These are phyloP conservation scores for Drosophila nr. perissopoda DNA, from an alignment of 2,888 invertebrate species.

Conservation along the genomic window DNA sequence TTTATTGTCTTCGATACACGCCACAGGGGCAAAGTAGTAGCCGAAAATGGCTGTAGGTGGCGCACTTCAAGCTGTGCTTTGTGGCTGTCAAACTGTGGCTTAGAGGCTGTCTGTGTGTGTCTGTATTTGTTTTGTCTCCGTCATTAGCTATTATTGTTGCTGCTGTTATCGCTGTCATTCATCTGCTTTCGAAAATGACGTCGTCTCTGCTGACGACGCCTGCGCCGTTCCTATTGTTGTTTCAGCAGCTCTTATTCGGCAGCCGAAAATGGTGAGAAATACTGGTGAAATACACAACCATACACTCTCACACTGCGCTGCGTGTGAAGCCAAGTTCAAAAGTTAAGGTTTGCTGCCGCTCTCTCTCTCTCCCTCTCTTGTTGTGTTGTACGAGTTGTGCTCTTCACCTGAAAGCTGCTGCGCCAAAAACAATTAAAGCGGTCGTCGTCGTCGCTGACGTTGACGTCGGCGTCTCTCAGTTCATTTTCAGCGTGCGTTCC, in stretches of 20 bases:
- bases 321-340: conserved; percentile 72
- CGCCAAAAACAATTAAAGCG: conserved; percentile 58
- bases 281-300: conserved; percentile 11
- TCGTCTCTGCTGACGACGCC: conserved; percentile 45
- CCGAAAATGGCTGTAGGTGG: conserved; percentile 34
- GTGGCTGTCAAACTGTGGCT: conserved; percentile 38
- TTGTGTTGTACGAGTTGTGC: conserved; percentile 6
- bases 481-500: conserved; percentile 67
- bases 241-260: conserved; percentile 17
- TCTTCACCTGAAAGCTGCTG: conserved; percentile 62
- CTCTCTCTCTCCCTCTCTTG: conserved; percentile 19
- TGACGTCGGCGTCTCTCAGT: conserved; percentile 56
- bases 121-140: conserved; percentile 16
- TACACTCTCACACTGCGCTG: conserved; percentile 22
- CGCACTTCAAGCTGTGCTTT: conserved; percentile 22
- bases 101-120: conserved; percentile 2
- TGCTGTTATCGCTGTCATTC: conserved; percentile 24
- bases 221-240: conserved; percentile 37
- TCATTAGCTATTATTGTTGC: conserved; percentile 28
- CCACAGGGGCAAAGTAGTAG: not conserved
- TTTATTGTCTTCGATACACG: conserved; percentile 19
- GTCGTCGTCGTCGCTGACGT: conserved; percentile 11
- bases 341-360: conserved; percentile 36
- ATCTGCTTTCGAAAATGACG: conserved; percentile 64
- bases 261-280: conserved; percentile 45